Evolutionary conservation across 2,797 vertebrate genomes (phyloP), one percentile per base, ranked within the genome.

Genomic region (Heteromormyrus szaboi): DNA sequence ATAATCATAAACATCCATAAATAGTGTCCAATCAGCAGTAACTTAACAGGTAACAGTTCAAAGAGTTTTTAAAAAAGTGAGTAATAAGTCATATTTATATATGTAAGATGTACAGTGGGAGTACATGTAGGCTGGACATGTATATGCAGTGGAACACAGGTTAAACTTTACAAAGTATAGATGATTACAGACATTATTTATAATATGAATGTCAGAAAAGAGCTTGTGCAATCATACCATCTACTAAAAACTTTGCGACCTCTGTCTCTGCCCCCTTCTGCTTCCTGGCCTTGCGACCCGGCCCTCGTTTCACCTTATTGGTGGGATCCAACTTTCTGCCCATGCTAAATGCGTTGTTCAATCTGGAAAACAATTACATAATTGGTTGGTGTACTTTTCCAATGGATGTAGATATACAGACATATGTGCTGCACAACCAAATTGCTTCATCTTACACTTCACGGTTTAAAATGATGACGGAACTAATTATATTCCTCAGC

Each of bases 181-280:
- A 51, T 84, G 2, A 44, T 79, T 79, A 8, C 37, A 79, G 2
- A 84, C 3, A 51, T 48, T 14, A 84, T 50, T 84, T 19, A 25
- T 17, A 12, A 51, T 12, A 48, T 84, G 1, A 51, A 84, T 29
- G 48, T 8, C 81, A 33, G 29, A 17, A 79, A 37, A 37, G 25
- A 0, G 12, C 29, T 12, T 37, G 1, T 2, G 83, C 46, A 54
- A 48, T 19, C 94, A 95, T 90, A 98, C 97, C 98, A 72, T 96
- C 94, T 22, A 93, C 93, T 88, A 99, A 92, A 90, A 98, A 97
- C 3, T 96, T 97, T 87, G 93, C 92, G 86, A 99, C 93, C 91
- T 99, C 98, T 0, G 95, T 97, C 93, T 99, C 98, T 0, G 98
- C 98, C 11, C 98, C 98, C 46, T 96, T 94, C 93, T 99, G 98